Evolutionary conservation across 2,888 invertebrate species (phyloP), one percentile per base, ranked within the genome.

Genomic region (Caenorhabditis sp.): DNA sequence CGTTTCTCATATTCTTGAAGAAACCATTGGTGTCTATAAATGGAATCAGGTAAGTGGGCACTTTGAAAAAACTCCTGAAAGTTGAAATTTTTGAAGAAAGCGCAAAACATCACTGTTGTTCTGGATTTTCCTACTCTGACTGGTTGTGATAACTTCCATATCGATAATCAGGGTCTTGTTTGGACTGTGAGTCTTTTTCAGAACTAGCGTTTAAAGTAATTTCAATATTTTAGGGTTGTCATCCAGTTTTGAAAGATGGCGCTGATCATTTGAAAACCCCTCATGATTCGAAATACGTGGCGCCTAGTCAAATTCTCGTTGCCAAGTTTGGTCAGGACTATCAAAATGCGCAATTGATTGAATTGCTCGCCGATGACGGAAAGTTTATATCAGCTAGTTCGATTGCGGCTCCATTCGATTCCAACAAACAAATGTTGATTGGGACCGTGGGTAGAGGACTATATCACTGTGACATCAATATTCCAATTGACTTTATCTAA

Each of bases 81-180:
- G 4, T n/a, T 58, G 24, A 31, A 4, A 10, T 31, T 31, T 31
- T 31, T 31, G 31, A 6, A 31, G 31, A 10, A 31, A 31, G 10
- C 31, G 10, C 31, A 31, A 31, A 10, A 31, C 31, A 31, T 31
- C 31, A 31, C 31, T 6, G 5, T 10, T 31, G 64, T 74, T n/a
- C 61, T 68, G 0, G 58, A 71, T 37, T 36, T 76, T 17, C 49
- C 60, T 19, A 61, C 71, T 24, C 51, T 76, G 8, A 71, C 80
- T 1, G 72, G 66, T 12, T 66, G 69, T 27, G 80, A 80, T 21
- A 79, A 79, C 37, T 69, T 79, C 53, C 71, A 75, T 53, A 65
- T 78, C 31, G 10, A 31, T 12, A 77, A 77, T 54, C 43, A 71
- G 26, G 37, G 65, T 14, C 55, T 55, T 6, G 37, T 76, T 24